Conservation (phyloP, 2,888 invertebrate species). For the Orthosia gothica region DNA sequence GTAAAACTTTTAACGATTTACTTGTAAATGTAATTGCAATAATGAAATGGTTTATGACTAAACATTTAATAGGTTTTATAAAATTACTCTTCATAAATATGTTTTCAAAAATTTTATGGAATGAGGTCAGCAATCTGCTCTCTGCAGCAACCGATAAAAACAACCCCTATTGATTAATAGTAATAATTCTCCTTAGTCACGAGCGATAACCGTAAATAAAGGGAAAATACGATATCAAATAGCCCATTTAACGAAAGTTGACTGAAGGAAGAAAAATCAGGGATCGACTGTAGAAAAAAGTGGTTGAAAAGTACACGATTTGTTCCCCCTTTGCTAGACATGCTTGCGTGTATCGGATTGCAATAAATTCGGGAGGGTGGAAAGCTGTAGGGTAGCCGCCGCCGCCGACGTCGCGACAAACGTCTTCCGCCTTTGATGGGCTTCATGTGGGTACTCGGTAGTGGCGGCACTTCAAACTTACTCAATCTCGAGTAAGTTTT, state of each 20-base stretch:
- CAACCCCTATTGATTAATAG: constrained; percentile 38
- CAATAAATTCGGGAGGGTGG: constrained; percentile 83
- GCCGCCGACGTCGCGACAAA: constrained; percentile 70
- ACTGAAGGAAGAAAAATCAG: constrained; percentile 54
- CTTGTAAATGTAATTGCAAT: not conserved
- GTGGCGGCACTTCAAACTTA: constrained; percentile 43
- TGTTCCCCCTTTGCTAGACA: constrained; percentile 57
- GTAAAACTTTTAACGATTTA: constrained; percentile 13
- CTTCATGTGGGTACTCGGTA: constrained; percentile 70
- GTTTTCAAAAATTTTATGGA: not conserved
- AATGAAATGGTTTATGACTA: not conserved
- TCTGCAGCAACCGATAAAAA: constrained; percentile 27
- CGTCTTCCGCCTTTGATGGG: constrained; percentile 83
- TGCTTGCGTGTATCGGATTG: constrained; percentile 83
- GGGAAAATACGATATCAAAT: constrained; percentile 33
- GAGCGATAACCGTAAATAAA: constrained; percentile 57
- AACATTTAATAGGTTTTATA: not conserved
- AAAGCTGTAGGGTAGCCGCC: constrained; percentile 64
- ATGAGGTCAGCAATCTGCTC: constrained; percentile 33
- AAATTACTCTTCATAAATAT: not conserved
- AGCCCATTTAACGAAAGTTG: constrained; percentile 43
- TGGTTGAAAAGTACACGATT: constrained; percentile 47
- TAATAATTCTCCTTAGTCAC: constrained; percentile 44
- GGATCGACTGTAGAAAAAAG: constrained; percentile 45
- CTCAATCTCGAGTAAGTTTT: constrained; percentile 18